Base-by-base conservation (phyloP, 2,888 invertebrate genomes). In the Agrotis segetum region DNA sequence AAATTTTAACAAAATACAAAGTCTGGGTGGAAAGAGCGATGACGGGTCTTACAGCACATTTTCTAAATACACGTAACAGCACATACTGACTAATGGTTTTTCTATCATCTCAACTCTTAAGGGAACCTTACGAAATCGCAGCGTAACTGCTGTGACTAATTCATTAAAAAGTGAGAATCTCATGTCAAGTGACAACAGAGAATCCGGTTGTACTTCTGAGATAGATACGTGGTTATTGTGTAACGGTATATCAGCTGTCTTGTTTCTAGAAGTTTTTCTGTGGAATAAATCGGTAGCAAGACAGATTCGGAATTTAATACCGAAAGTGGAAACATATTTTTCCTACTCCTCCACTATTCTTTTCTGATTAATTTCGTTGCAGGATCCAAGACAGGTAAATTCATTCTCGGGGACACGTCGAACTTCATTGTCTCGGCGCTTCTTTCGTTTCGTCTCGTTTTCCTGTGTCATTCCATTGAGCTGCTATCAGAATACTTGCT, bases 151-250 rank as follows among this genome's bases (percentile, higher is more conserved):
- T 46, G 19, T 77, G 72, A 71, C 71, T 68, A 67, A 67, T 65
- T 72, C 56, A 65, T 67, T 82, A 44, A 56, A 78, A 62, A 72
- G 58, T 78, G 24, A 73, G 62, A 77, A 65, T 55, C 49, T 72
- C 73, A 52, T 82, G 49, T 58, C 13, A 1, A 1, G 7, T 14
- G 34, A 60, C n/a, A 44, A 52, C 49, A 47, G 29, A 55, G 44
- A 65, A 59, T 72, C 67, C 62, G 64, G 65, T 78, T 68, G 52
- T 58, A 40, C 11, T 77, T 19, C 17, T 56, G 24, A 49, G 55
- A 49, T 47, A 62, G 44, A 58, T 29, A 24, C 24, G 59, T 49
- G 50, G 50, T 53, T 49, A 82, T 80, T 82, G 58, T 60, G 74
- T 16, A 67, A 73, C 61, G 40, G 78, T 69, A 62, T 61, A 40